These are phyloP conservation scores for Dolichallabes microphthalmus DNA, from an alignment of 2,113 vertebrate species.

Conservation along the genomic window DNA sequence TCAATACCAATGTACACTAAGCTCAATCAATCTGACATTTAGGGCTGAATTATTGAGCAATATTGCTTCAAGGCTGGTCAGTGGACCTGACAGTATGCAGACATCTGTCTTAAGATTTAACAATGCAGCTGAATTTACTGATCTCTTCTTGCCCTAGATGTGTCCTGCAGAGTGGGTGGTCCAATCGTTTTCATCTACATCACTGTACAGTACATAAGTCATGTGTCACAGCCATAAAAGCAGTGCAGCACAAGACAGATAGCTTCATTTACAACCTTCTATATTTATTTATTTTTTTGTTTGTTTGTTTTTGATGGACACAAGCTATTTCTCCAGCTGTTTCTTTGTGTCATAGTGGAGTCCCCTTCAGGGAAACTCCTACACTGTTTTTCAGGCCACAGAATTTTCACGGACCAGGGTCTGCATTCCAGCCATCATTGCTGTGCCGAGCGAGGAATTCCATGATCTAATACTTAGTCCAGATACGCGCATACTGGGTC, in stretches of 20 bases:
- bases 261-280: constrained; percentile 35
- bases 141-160: not conserved
- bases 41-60: not conserved
- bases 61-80: not conserved
- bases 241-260: constrained; percentile 33
- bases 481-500: constrained; percentile 30
- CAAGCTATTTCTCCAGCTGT: constrained; percentile 54
- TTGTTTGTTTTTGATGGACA: constrained; percentile 35
- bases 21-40: not conserved
- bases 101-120: not conserved
- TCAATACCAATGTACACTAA: not conserved
- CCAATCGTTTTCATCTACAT: constrained; percentile 16
- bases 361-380: constrained; percentile 55
- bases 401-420: constrained; percentile 54
- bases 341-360: constrained; percentile 53
- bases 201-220: not conserved
- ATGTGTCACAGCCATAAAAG: constrained; percentile 24
- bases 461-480: constrained; percentile 56
- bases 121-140: not conserved
- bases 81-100: not conserved
- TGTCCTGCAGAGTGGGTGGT: not conserved
- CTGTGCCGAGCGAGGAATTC: constrained; percentile 46
- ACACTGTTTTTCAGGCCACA: constrained; percentile 50
- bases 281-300: constrained; percentile 26
- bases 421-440: constrained; percentile 52